phyloP scores from a whole-genome alignment of 2,797 vertebrate species.

The Xiphorhynchus erythropygius region DNA sequence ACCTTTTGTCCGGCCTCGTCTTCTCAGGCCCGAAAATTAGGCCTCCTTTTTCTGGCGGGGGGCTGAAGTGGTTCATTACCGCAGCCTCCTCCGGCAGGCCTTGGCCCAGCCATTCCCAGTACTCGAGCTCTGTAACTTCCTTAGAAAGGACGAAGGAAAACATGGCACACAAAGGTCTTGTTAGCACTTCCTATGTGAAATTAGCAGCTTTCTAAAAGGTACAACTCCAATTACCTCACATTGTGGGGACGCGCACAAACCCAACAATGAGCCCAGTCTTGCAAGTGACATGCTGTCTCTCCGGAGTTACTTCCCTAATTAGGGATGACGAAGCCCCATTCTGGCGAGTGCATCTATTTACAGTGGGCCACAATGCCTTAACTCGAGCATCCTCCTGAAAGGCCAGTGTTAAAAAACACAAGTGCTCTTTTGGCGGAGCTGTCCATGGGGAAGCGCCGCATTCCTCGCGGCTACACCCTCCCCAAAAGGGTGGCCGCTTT shows the following conservation, averaged over 20 bases:
- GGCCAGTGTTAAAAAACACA: constrained; percentile 89
- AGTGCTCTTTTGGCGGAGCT: constrained; percentile 87
- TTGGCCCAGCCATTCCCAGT: constrained; percentile 92
- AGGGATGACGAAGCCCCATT: constrained; percentile 95
- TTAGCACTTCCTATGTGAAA: constrained; percentile 99
- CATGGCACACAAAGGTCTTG: constrained; percentile 99
- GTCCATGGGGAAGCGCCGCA: constrained; percentile 82
- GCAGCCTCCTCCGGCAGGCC: constrained; percentile 90
- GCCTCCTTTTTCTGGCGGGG: constrained; percentile 92
- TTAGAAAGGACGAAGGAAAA: constrained; percentile 97
- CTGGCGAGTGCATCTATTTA: constrained; percentile 90
- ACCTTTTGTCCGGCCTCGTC: constrained; percentile 97
- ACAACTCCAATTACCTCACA: constrained; percentile 99
- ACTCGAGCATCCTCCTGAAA: constrained; percentile 90
- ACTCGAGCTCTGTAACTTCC: constrained; percentile 95
- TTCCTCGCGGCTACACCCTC: constrained; percentile 84
- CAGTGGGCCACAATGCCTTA: constrained; percentile 85
- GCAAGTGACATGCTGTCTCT: constrained; percentile 89
- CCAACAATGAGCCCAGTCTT: constrained; percentile 82
- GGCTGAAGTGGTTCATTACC: constrained; percentile 99
- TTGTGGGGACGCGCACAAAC: constrained; percentile 89
- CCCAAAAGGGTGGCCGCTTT: constrained; percentile 79
- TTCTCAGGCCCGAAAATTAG: constrained; percentile 98
- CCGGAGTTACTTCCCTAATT: constrained; percentile 97
- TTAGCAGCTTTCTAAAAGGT: constrained; percentile 99